Conservation (phyloP, 2,113 vertebrate species). For the Tragelaphus buxtoni region DNA sequence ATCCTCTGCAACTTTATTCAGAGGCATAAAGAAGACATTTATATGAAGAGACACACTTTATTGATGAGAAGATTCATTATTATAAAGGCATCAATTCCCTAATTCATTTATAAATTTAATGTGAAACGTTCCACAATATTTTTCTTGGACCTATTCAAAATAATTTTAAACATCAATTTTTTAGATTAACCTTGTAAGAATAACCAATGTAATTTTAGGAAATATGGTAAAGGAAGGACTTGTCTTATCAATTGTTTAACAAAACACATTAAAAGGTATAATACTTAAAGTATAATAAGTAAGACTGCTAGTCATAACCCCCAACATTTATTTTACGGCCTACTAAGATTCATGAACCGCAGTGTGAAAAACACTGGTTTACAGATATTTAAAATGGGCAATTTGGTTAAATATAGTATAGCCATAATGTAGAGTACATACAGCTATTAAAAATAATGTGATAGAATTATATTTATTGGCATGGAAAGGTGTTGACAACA, state of each 20-base stretch:
- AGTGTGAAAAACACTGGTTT: not conserved
- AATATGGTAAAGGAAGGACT: not conserved
- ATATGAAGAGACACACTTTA: not conserved
- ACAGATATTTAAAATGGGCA: not conserved
- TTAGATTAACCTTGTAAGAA: not conserved
- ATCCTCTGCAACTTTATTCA: not conserved
- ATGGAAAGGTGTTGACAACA: not conserved
- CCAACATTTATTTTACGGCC: not conserved
- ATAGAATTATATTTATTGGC: not conserved
- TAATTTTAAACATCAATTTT: not conserved
- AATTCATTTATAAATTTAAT: conserved; percentile 12
- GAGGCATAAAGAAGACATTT: not conserved
- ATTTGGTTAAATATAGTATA: not conserved
- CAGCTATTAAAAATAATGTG: conserved; percentile 1
- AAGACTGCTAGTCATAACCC: not conserved
- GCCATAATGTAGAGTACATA: not conserved
- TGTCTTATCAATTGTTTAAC: not conserved
- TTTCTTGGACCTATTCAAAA: not conserved
- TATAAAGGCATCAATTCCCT: not conserved
- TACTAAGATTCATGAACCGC: not conserved
- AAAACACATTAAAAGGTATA: not conserved
- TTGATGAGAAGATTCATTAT: not conserved
- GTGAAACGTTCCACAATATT: not conserved
- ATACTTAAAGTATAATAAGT: not conserved
- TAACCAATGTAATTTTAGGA: not conserved